These are phyloP conservation scores for Seriola dumerili DNA, from an alignment of 2,113 vertebrate genomes.

Conservation along the genomic window DNA sequence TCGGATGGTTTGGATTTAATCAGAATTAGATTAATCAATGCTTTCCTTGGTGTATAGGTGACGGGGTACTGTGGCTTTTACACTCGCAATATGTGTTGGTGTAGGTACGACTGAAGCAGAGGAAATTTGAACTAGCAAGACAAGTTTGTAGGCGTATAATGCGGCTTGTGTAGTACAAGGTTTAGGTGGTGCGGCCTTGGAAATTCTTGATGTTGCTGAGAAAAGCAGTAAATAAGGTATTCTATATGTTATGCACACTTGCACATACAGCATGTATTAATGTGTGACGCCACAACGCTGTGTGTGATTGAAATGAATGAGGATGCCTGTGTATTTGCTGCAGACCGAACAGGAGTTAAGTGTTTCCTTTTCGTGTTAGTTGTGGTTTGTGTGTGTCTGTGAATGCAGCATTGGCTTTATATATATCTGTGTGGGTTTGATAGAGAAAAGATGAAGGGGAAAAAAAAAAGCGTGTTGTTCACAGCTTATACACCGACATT, in stretches of 20 bases:
- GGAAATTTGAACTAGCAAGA: neutral
- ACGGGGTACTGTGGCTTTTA: neutral
- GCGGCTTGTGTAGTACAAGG: too few species aligned
- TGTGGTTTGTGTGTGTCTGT: constrained; percentile 34
- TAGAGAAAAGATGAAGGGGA: too few species aligned
- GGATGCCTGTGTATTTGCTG: neutral
- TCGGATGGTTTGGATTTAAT: neutral
- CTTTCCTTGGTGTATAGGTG: neutral
- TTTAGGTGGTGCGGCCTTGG: neutral
- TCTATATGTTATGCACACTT: neutral
- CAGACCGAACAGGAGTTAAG: neutral
- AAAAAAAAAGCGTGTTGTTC: constrained; percentile 28
- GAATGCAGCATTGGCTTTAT: constrained; percentile 27
- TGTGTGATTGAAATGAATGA: neutral
- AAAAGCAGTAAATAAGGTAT: neutral
- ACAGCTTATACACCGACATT: constrained; percentile 27
- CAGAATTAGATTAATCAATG: constrained; percentile 14
- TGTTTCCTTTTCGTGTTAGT: constrained; percentile 36
- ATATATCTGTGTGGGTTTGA: constrained; percentile 29
- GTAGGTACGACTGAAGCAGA: neutral
- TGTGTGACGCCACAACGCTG: neutral
- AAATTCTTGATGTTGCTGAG: neutral
- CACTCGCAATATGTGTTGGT: neutral
- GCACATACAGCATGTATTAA: neutral
- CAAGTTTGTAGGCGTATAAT: neutral